A percentile compares a stretch with the other conserved stretches of the same genome.
These are phyloP conservation scores for Luidia sarsii DNA, from an alignment of 53 echinoderm and acorn worm genomes.

Conservation along the genomic window DNA sequence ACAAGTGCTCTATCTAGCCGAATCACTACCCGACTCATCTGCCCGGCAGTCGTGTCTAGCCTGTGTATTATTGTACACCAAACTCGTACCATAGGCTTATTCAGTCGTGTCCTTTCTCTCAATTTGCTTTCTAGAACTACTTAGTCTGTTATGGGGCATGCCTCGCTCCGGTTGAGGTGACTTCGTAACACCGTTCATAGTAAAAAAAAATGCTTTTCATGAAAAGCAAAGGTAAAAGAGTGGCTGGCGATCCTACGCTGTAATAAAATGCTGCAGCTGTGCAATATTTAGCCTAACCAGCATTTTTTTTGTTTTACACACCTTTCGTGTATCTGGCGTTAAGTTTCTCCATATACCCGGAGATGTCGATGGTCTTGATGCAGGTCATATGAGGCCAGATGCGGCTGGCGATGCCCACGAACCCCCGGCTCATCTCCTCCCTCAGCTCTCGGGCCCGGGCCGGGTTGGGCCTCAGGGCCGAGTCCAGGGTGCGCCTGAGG, in stretches of 20 bases:
- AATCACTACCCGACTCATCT: too few relatives aligned
- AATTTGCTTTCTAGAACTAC: too few relatives aligned
- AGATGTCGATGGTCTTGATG: conserved; percentile 18
- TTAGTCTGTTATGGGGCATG: too few relatives aligned
- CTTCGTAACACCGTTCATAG: too few relatives aligned
- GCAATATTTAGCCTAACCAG: neutral
- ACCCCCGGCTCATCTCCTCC: conserved; percentile 48
- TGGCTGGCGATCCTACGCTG: neutral
- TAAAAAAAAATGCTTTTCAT: too few relatives aligned
- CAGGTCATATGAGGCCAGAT: conserved; percentile 45
- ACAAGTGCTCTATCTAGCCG: too few relatives aligned
- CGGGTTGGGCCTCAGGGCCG: conserved; percentile 42
- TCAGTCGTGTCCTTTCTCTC: too few relatives aligned
- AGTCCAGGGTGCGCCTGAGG: conserved; percentile 19
- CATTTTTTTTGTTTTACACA: neutral
- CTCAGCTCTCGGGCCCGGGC: conserved; percentile 43
- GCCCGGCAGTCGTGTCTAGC: too few relatives aligned
- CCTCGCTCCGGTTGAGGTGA: too few relatives aligned
- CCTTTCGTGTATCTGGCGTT: conserved; percentile 42
- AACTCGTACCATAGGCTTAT: too few relatives aligned
- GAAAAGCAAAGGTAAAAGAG: neutral
- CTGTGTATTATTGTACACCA: too few relatives aligned
- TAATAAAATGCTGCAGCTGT: neutral
- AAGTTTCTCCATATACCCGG: conserved; percentile 44
- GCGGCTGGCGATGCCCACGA: conserved; percentile 43